Evolutionary conservation across 2,888 invertebrate species (phyloP).

Genomic region (Xestia rhomboidea): DNA sequence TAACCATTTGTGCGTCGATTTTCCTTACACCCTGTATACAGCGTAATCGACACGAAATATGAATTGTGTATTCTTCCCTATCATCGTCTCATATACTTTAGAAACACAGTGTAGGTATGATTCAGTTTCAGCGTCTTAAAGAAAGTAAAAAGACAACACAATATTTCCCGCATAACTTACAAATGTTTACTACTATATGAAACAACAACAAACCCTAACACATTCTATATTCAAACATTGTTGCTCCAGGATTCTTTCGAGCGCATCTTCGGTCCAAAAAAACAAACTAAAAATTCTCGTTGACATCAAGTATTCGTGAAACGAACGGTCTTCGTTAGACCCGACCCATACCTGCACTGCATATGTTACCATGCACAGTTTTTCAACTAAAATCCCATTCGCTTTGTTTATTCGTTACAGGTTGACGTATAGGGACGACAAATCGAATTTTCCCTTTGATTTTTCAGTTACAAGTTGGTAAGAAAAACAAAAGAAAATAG

Average conservation of each 20-base stretch:
- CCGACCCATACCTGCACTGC: constrained; percentile 87
- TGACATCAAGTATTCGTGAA: constrained; percentile 86
- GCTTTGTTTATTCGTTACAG: constrained; percentile 86
- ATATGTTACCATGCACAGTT: constrained; percentile 85
- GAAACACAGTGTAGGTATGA: background rate
- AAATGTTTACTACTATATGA: background rate
- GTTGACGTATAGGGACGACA: constrained; percentile 84
- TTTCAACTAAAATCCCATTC: constrained; percentile 84
- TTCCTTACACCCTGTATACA: background rate
- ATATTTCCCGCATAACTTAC: background rate
- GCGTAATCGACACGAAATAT: background rate
- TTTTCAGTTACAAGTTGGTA: constrained; percentile 73
- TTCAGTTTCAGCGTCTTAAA: background rate
- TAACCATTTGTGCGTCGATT: background rate
- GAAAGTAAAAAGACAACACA: background rate
- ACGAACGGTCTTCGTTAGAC: constrained; percentile 87
- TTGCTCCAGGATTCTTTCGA: constrained; percentile 50
- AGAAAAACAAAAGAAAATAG: constrained; percentile 76
- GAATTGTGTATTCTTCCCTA: background rate
- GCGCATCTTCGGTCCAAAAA: constrained; percentile 53
- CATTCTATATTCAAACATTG: constrained; percentile 65
- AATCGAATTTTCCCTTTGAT: constrained; percentile 90
- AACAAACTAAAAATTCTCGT: constrained; percentile 73
- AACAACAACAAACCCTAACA: constrained; percentile 10
- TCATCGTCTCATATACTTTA: background rate